Conservation (phyloP, 2,888 invertebrate species). For the Nephrotoma appendiculata region DNA sequence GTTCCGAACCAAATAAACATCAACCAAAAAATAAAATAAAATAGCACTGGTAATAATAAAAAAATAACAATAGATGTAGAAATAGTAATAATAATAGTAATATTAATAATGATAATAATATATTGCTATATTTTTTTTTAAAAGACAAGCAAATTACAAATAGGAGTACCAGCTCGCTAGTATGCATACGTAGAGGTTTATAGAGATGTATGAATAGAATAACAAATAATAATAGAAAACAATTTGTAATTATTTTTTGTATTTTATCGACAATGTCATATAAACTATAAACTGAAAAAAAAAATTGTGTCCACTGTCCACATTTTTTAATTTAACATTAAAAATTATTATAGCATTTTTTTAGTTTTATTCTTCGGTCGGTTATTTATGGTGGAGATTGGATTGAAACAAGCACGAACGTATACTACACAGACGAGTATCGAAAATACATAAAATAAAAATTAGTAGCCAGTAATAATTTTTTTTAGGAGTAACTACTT, state of each 20-base stretch:
- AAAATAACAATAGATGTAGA: background rate
- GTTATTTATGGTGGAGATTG: background rate
- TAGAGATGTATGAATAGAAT: background rate
- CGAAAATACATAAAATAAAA: background rate
- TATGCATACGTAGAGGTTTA: background rate
- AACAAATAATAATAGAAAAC: background rate
- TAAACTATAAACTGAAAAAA: background rate
- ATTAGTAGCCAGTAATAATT: background rate
- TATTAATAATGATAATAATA: background rate
- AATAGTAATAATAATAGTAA: background rate
- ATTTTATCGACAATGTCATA: background rate
- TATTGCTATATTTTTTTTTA: background rate
- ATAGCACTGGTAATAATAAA: background rate
- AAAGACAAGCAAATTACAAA: background rate
- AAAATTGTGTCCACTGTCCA: background rate
- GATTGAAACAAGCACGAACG: background rate
- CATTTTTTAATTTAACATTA: background rate
- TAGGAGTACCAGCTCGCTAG: background rate
- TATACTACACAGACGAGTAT: background rate
- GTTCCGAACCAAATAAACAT: background rate
- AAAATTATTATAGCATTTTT: background rate
- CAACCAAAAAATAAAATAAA: background rate
- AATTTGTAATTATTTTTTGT: background rate
- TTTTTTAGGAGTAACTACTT: background rate
- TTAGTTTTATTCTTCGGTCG: background rate